phyloP scores from a whole-genome alignment of 2,113 vertebrate genomes.

The Ptyas mucosa region DNA sequence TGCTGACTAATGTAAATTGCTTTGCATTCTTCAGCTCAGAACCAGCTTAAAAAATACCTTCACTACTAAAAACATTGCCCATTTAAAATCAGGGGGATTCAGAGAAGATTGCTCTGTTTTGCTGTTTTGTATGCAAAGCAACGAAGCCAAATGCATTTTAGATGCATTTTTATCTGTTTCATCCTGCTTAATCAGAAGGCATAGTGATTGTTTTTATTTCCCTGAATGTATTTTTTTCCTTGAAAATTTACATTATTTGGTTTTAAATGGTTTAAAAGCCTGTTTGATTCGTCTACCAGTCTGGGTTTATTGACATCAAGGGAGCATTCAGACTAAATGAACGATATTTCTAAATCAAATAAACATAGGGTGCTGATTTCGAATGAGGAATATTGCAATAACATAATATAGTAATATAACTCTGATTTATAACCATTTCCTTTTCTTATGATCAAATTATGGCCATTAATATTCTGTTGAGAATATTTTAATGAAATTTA shows the following conservation, averaged over 20 bases:
- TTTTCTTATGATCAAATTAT: background rate
- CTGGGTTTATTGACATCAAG: constrained; percentile 2
- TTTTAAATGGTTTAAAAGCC: constrained; percentile 24
- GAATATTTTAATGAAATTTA: background rate
- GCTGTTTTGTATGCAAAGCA: background rate
- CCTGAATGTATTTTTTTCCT: constrained; percentile 8
- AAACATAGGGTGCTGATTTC: background rate
- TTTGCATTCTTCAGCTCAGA: background rate
- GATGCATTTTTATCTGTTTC: constrained; percentile 9
- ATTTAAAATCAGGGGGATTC: background rate
- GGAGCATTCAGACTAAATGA: constrained; percentile 4
- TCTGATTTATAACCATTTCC: background rate
- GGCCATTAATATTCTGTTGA: background rate
- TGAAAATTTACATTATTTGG: constrained; percentile 12
- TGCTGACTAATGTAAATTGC: background rate
- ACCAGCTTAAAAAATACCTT: background rate
- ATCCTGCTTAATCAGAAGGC: constrained; percentile 10
- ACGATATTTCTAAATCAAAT: constrained; percentile 10
- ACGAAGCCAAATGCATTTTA: constrained; percentile 6
- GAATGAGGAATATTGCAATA: background rate
- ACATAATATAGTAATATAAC: background rate
- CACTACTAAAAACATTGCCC: background rate
- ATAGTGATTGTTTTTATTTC: constrained; percentile 12
- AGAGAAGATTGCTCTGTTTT: background rate
- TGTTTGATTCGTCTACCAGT: constrained; percentile 10